A percentile compares a stretch with the other conserved stretches of the same genome.
Conservation (phyloP, 2,888 invertebrate species). For the Hedychridium roseum region DNA sequence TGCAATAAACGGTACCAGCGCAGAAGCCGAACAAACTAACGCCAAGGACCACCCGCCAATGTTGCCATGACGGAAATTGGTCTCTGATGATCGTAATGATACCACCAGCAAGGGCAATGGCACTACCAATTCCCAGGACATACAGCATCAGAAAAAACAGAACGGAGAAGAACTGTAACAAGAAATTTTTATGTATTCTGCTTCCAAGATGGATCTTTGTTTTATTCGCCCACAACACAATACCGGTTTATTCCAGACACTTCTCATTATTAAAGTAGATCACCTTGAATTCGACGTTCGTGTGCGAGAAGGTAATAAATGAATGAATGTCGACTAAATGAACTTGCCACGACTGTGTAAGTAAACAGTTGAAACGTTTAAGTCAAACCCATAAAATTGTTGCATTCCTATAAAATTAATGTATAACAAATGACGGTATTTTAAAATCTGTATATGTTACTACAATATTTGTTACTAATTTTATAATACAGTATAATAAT, state of each 20-base stretch:
- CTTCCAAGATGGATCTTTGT: not conserved
- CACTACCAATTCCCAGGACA: constrained; percentile 66
- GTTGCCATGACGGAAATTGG: constrained; percentile 61
- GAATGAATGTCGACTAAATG: no score
- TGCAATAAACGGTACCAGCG: constrained; percentile 63
- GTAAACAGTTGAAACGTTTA: no score
- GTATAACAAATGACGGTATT: no score
- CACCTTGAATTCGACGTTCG: constrained; percentile 7
- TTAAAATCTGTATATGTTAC: no score
- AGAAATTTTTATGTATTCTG: constrained; percentile 1
- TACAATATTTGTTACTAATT: no score
- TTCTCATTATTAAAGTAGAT: constrained; percentile 13
- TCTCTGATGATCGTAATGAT: constrained; percentile 64
- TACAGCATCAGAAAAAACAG: constrained; percentile 67
- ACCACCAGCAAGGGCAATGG: constrained; percentile 61
- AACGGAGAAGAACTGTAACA: constrained; percentile 64
- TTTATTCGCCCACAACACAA: no score
- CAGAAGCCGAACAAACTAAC: constrained; percentile 59
- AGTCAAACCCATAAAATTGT: no score
- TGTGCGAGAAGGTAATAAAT: no score
- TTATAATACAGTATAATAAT: no score
- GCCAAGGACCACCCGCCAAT: constrained; percentile 58
- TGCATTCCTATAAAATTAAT: no score
- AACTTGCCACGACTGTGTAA: no score
- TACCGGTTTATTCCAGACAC: not conserved